Evolutionary conservation across 2,113 vertebrate genomes (phyloP), one percentile per base, ranked within the genome.

Genomic region (Cavia porcellus): DNA sequence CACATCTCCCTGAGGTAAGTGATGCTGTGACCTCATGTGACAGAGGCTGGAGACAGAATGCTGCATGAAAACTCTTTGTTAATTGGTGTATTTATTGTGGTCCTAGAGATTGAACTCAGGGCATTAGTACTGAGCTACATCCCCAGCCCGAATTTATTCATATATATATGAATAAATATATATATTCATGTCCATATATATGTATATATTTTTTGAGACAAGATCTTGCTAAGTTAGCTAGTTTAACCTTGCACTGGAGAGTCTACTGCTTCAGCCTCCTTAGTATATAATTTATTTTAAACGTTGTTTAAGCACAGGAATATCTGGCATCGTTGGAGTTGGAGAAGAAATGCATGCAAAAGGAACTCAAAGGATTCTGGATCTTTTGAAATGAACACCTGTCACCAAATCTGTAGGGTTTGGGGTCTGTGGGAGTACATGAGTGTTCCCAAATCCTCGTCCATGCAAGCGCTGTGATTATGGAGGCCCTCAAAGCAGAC

Each of bases 321-420:
- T 30, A 2, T 38, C 62, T 17, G 28, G 38, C 17, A 11, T 72
- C 25, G 0, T 5, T 9, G 77, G 50, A 50, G 9, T 28, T 20
- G 70, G 42, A 59, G 86, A 72, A 1, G 38, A 30, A 77, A 47
- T 12, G 2, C 0, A 1, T 3, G 0, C 28, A 17, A 10, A 30
- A 64, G 28, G 57, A 30, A 59, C 92, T 17, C 17, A 1, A 17
- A 77, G 0, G 0, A 20, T 15, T 42, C 62, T 5, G 81, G 19
- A 19, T 81, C 25, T 47, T 59, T 80, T 14, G 0, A 89, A 50
- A 15, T 38, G 66, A 82, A 2, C 0, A 0, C 9, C 28, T 17
- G 5, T 10, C 10, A 38, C 28, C 6, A 55, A n/a, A 38, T 47
- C n/a, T 0, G 19, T 30, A 42, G 1, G 1, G 2, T 4, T 11